A percentile compares a stretch with the other conserved stretches of the same genome.
Evolutionary conservation across 2,113 vertebrate genomes (phyloP).

Genomic region (Pogona vitticeps): DNA sequence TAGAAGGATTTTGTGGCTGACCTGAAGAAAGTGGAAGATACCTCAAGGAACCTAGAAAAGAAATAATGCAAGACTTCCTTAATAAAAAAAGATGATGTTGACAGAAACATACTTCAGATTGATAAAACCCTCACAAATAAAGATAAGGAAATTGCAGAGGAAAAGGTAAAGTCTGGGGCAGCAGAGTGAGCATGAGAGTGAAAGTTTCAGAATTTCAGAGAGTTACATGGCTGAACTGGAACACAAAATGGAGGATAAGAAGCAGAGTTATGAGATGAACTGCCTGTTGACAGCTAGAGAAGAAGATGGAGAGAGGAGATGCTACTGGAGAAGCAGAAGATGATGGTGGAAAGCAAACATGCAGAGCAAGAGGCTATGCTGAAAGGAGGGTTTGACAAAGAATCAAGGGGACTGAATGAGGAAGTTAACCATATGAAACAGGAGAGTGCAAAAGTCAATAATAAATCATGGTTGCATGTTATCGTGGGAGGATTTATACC

Average conservation of each 20-base stretch:
- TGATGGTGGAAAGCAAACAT: neutral
- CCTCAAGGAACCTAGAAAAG: conserved; percentile 46
- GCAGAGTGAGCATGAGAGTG: conserved; percentile 2
- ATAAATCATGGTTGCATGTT: neutral
- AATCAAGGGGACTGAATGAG: neutral
- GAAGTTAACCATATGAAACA: neutral
- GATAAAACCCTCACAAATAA: conserved; percentile 57
- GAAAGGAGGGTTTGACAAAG: neutral
- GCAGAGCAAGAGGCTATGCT: neutral
- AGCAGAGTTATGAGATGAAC: conserved; percentile 2
- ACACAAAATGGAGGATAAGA: neutral
- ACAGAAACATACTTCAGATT: conserved; percentile 37
- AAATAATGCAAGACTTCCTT: conserved; percentile 54
- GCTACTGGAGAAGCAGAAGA: neutral
- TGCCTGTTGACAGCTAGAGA: neutral
- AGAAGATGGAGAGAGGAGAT: conserved; percentile 10
- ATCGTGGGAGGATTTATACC: neutral
- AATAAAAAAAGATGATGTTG: conserved; percentile 26
- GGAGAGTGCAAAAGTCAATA: neutral
- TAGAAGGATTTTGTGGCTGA: conserved; percentile 51
- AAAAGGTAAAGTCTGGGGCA: neutral
- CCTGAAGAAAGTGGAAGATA: conserved; percentile 44
- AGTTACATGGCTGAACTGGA: neutral
- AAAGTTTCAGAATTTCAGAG: neutral
- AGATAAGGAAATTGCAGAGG: conserved; percentile 49